Conservation (phyloP, 2,888 invertebrate species). For the Drosophila phalerata region DNA sequence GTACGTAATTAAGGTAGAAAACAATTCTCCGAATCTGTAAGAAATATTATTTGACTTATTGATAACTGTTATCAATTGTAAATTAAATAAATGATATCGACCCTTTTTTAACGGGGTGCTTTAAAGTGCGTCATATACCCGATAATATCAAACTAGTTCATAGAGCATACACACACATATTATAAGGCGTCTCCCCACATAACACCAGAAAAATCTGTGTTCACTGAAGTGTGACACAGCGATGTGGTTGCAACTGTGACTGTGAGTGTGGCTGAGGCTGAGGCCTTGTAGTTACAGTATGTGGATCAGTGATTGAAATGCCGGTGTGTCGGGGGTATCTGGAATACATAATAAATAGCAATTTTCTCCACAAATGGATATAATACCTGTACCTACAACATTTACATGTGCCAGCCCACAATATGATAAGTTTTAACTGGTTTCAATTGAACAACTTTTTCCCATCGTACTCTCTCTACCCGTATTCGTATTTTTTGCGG, state of each 20-base stretch:
- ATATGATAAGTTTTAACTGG: constrained; percentile 53
- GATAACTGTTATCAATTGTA: not conserved
- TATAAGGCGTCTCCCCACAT: constrained; percentile 18
- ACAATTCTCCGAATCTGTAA: too few relatives aligned
- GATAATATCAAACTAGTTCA: not conserved
- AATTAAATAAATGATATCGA: not conserved
- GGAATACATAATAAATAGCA: constrained; percentile 29
- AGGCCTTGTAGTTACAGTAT: constrained; percentile 20
- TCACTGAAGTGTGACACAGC: constrained; percentile 33
- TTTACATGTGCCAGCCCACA: constrained; percentile 21
- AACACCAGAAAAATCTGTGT: constrained; percentile 22
- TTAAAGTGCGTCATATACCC: not conserved
- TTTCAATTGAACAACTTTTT: constrained; percentile 50
- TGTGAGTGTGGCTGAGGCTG: not conserved
- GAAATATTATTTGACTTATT: not conserved
- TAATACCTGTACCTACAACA: constrained; percentile 31
- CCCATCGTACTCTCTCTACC: constrained; percentile 20
- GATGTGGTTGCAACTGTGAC: not conserved
- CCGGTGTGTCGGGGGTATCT: constrained; percentile 10
- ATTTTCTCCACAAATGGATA: constrained; percentile 37
- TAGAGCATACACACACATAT: not conserved
- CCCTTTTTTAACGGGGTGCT: not conserved
- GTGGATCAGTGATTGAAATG: constrained; percentile 20
- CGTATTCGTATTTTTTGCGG: constrained; percentile 30
- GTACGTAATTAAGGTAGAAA: too few relatives aligned